A percentile compares a stretch with the other conserved stretches of the same genome.
Evolutionary conservation across 2,113 vertebrate genomes (phyloP).

Genomic region (Sorex fumeus): DNA sequence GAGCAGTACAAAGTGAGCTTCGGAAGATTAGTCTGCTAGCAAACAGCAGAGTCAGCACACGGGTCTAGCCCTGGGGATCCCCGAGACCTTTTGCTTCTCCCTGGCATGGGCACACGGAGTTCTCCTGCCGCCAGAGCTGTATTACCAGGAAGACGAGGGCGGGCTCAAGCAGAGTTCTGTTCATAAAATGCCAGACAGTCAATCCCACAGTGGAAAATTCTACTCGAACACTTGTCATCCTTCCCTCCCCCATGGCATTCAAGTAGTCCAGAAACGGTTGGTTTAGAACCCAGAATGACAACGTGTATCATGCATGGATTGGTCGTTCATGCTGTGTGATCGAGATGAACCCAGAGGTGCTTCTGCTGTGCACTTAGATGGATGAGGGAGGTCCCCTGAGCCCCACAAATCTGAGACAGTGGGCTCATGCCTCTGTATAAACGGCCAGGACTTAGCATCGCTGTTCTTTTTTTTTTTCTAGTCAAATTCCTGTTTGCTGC

Average conservation of each 20-base stretch:
- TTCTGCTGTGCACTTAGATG: neutral
- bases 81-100: neutral
- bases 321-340: neutral
- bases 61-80: neutral
- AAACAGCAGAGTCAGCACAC: neutral
- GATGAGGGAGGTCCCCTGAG: neutral
- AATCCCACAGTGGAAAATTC: neutral
- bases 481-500: constrained; percentile 42
- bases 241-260: no score
- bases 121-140: neutral
- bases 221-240: neutral
- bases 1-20: constrained; percentile 9
- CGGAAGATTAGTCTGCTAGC: neutral
- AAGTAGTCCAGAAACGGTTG: neutral
- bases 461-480: neutral
- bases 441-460: neutral
- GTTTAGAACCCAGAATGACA: constrained; percentile 11
- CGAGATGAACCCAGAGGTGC: neutral
- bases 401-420: neutral
- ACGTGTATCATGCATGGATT: neutral
- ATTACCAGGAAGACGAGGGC: neutral
- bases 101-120: neutral
- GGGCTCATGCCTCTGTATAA: neutral
- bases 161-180: neutral
- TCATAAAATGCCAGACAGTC: neutral